phyloP scores from a whole-genome alignment of 2,797 vertebrate species.

The Knipowitschia caucasica region DNA sequence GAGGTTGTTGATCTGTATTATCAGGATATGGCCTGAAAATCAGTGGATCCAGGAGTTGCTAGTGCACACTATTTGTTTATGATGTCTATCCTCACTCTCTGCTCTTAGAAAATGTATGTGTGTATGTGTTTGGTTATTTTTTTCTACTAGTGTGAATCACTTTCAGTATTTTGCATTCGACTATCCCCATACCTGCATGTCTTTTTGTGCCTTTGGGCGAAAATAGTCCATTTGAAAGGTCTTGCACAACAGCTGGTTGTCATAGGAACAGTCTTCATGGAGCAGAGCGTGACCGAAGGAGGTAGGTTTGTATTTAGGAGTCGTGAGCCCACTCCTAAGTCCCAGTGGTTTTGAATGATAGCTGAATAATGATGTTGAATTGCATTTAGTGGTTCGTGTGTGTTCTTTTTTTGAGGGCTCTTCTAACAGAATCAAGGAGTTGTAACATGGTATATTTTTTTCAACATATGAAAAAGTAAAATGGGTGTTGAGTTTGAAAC shows the following conservation, averaged over 20 bases:
- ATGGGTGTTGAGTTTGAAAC: too few relatives aligned
- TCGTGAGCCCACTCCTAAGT: conserved; percentile 27
- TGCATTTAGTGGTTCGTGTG: conserved; percentile 19
- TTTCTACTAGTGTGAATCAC: neutral
- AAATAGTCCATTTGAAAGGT: conserved; percentile 38
- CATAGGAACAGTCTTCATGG: conserved; percentile 49
- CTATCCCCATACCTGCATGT: neutral
- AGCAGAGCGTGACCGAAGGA: conserved; percentile 38
- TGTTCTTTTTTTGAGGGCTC: conserved; percentile 5
- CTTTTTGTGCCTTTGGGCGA: conserved; percentile 5
- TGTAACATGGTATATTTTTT: too few relatives aligned
- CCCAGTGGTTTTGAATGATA: conserved; percentile 1
- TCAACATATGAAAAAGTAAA: too few relatives aligned
- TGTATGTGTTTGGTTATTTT: too few relatives aligned
- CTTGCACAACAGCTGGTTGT: conserved; percentile 48
- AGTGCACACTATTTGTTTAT: conserved; percentile 44
- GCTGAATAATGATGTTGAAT: conserved; percentile 10
- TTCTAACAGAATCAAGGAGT: too few relatives aligned
- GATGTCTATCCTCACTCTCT: too few relatives aligned
- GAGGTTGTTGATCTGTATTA: conserved; percentile 13
- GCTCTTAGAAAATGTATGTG: too few relatives aligned
- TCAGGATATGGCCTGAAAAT: too few relatives aligned
- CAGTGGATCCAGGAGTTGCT: too few relatives aligned
- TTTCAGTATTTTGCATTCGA: neutral
- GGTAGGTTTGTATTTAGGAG: conserved; percentile 40